Evolutionary conservation across 2,113 vertebrate genomes (phyloP).

Genomic region (Corythornis cristatus): DNA sequence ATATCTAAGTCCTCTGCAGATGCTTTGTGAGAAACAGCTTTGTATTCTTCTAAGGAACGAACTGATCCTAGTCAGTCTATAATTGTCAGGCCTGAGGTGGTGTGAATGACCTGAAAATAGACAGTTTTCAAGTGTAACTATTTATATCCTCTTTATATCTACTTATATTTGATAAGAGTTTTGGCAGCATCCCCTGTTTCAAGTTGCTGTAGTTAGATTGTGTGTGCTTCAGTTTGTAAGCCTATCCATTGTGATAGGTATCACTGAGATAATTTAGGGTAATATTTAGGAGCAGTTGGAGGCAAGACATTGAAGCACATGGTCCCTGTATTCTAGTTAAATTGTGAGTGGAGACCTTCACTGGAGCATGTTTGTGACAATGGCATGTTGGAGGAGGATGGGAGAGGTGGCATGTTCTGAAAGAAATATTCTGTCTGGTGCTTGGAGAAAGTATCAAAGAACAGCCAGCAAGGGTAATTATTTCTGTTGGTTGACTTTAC

Average conservation of each 20-base stretch:
- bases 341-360: not conserved
- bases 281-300: not conserved
- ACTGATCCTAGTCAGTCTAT: fast-evolving
- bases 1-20: not conserved
- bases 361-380: fast-evolving
- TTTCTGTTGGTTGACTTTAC: not conserved
- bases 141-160: not conserved
- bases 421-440: not conserved
- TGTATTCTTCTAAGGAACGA: not conserved
- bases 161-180: too few relatives aligned
- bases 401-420: not conserved
- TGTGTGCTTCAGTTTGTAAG: not conserved
- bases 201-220: not conserved
- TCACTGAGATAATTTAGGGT: not conserved
- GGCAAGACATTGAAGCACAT: fast-evolving
- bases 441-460: not conserved
- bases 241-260: fast-evolving
- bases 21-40: not conserved
- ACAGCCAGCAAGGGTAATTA: not conserved
- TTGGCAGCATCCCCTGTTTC: not conserved
- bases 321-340: not conserved
- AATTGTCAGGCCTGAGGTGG: not conserved
- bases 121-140: not conserved
- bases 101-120: not conserved
- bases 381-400: not conserved